Evolutionary conservation across 2,797 vertebrate species (phyloP).

Genomic region (Scyliorhinus canicula): DNA sequence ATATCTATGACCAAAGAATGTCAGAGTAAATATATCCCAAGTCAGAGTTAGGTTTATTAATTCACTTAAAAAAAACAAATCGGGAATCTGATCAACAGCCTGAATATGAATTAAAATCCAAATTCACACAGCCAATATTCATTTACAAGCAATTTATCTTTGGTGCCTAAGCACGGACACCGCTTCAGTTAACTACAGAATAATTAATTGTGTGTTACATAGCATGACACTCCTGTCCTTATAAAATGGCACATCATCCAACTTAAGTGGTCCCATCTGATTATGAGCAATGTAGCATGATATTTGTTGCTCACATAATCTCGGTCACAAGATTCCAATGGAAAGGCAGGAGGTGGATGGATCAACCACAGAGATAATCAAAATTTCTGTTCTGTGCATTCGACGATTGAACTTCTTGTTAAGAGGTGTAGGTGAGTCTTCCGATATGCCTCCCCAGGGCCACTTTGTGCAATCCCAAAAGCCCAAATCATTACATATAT

Average conservation of each 20-base stretch:
- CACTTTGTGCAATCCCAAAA: background rate
- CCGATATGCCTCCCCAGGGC: background rate
- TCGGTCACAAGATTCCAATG: background rate
- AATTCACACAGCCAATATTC: background rate
- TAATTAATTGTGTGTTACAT: background rate
- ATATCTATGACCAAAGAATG: background rate
- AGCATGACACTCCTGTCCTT: background rate
- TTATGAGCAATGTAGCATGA: background rate
- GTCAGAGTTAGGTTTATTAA: background rate
- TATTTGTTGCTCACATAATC: background rate
- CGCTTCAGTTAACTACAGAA: background rate
- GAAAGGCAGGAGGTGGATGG: background rate
- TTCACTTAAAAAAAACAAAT: background rate
- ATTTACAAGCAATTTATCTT: background rate
- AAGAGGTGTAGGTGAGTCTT: background rate
- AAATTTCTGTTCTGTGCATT: background rate
- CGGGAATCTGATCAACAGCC: background rate
- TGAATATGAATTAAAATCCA: background rate
- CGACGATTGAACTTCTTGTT: background rate
- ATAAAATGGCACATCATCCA: background rate
- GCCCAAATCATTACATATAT: background rate
- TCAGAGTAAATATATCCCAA: background rate
- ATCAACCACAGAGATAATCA: background rate
- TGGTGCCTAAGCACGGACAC: background rate
- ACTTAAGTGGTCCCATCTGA: background rate